phyloP scores from a whole-genome alignment of 2,113 vertebrate genomes.

The Poeciliopsis retropinna region DNA sequence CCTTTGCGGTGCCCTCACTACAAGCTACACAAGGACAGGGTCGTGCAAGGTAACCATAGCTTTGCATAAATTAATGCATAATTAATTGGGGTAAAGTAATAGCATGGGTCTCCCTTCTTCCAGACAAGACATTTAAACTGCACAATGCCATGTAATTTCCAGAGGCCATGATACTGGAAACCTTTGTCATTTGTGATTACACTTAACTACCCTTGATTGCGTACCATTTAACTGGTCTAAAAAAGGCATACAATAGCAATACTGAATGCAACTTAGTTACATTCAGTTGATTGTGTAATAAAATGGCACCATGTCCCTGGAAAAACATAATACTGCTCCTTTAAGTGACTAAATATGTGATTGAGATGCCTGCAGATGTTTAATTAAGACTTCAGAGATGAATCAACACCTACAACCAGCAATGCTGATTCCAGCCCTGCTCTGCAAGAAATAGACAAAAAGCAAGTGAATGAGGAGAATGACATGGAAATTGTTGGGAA shows the following conservation, averaged over 20 bases:
- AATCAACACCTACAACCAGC: slow-evolving; percentile 61
- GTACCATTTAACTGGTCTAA: not conserved
- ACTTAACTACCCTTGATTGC: not conserved
- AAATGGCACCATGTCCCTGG: too few species aligned
- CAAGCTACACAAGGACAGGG: slow-evolving; percentile 16
- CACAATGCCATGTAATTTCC: not conserved
- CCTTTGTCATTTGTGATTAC: slow-evolving; percentile 1
- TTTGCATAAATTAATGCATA: slow-evolving; percentile 70
- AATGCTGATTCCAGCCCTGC: slow-evolving; percentile 46
- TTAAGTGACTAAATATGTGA: slow-evolving; percentile 17
- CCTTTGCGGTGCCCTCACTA: slow-evolving; percentile 16
- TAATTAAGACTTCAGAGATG: slow-evolving; percentile 74
- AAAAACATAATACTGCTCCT: not conserved
- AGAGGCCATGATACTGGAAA: not conserved
- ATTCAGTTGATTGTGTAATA: too few species aligned
- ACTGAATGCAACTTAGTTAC: not conserved
- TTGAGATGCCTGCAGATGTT: slow-evolving; percentile 60
- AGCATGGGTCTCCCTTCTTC: slow-evolving; percentile 31
- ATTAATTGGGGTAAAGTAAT: slow-evolving; percentile 62
- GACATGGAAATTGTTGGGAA: slow-evolving; percentile 51
- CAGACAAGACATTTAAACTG: slow-evolving; percentile 33
- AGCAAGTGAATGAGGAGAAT: slow-evolving; percentile 16
- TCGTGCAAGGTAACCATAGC: slow-evolving; percentile 39
- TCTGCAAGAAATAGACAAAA: slow-evolving; percentile 18
- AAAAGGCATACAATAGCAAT: not conserved